Percentiles rank a stretch among this genome's conserved stretches.
phyloP scores from a whole-genome alignment of 2,113 vertebrate genomes.

The human region GRCh38 chr1:20665001-20665500 shows the following conservation, averaged over 20 bases:
- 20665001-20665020: background rate
- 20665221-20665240: background rate
- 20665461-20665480: no score
- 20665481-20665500: no score
- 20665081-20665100: background rate
- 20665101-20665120: slow-evolving; percentile 8
- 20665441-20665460: no score
- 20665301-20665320: no score
- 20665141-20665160: background rate
- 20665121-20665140: no score
- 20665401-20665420: background rate
- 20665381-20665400: background rate
- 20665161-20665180: no score
- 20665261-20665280: background rate
- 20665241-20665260: background rate
- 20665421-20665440: background rate
- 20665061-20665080: background rate
- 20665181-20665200: background rate
- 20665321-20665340: no score
- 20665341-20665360: no score
- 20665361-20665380: no score
- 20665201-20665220: background rate
- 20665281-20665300: no score
- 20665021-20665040: background rate
- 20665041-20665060: background rate